phyloP scores from a whole-genome alignment of 2,888 invertebrate genomes.

The Clanis bilineata region DNA sequence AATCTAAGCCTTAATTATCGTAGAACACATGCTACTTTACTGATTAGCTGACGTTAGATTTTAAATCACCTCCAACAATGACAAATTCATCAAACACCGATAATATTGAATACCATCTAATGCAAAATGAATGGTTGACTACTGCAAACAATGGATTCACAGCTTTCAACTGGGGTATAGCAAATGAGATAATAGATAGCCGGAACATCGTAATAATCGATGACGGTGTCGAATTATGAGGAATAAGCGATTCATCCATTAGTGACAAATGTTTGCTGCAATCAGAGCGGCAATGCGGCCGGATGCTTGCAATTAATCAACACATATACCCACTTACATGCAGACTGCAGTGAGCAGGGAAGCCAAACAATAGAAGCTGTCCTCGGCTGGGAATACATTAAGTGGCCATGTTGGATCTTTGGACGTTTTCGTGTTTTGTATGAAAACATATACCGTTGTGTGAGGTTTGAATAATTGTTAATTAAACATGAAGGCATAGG shows the following conservation, averaged over 20 bases:
- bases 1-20: too few relatives aligned
- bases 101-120: conserved; percentile 1
- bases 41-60: not conserved
- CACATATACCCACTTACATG: conserved; percentile 18
- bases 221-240: conserved; percentile 37
- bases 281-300: conserved; percentile 50
- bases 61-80: not conserved
- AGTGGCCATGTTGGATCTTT: conserved; percentile 3
- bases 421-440: not conserved
- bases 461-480: not conserved
- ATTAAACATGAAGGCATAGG: not conserved
- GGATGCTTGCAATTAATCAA: conserved; percentile 56
- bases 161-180: conserved; percentile 12
- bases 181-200: conserved; percentile 35
- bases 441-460: not conserved
- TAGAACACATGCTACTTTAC: too few relatives aligned
- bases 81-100: not conserved
- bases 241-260: conserved; percentile 56
- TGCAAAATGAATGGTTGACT: conserved; percentile 6
- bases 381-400: not conserved
- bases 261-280: conserved; percentile 68
- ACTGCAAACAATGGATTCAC: conserved; percentile 6
- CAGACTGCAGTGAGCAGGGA: not conserved
- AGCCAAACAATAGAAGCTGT: conserved; percentile 11
- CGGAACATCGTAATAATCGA: conserved; percentile 33